phyloP scores from a whole-genome alignment of 2,797 vertebrate species.

The Fundulus diaphanus region DNA sequence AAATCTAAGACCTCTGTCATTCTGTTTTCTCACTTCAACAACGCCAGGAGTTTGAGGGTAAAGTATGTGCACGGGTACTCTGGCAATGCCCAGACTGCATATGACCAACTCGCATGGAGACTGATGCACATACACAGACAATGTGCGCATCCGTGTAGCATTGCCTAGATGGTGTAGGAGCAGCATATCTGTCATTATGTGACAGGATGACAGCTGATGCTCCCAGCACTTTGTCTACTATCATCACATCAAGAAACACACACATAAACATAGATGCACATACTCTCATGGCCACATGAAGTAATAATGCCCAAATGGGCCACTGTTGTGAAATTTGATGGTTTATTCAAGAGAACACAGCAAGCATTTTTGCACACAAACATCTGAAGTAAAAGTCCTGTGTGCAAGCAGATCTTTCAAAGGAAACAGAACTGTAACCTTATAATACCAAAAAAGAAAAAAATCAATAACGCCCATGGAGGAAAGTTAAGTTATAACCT shows the following conservation, averaged over 20 bases:
- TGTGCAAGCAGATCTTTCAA: not conserved
- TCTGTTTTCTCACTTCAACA: slow-evolving; percentile 50
- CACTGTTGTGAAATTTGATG: slow-evolving; percentile 29
- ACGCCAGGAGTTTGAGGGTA: slow-evolving; percentile 51
- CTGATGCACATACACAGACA: slow-evolving; percentile 35
- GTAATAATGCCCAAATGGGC: slow-evolving; percentile 45
- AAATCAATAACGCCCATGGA: not conserved
- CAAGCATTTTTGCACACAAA: not conserved
- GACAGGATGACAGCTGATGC: slow-evolving; percentile 94
- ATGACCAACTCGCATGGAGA: slow-evolving; percentile 63
- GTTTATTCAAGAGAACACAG: slow-evolving; percentile 7
- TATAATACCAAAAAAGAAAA: not conserved
- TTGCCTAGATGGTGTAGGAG: slow-evolving; percentile 90
- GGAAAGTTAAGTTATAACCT: not conserved
- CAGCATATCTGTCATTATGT: slow-evolving; percentile 95
- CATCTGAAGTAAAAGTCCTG: not conserved
- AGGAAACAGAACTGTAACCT: not conserved
- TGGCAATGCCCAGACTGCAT: slow-evolving; percentile 69
- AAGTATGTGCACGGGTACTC: slow-evolving; percentile 57
- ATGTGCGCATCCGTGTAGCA: slow-evolving; percentile 75
- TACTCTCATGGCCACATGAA: slow-evolving; percentile 20
- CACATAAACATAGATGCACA: slow-evolving; percentile 39
- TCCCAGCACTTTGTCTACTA: slow-evolving; percentile 96
- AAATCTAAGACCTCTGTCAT: slow-evolving; percentile 51
- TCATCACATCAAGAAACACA: slow-evolving; percentile 87